Evolutionary conservation across 2,113 vertebrate species (phyloP).

Genomic region (Poecilia latipinna): DNA sequence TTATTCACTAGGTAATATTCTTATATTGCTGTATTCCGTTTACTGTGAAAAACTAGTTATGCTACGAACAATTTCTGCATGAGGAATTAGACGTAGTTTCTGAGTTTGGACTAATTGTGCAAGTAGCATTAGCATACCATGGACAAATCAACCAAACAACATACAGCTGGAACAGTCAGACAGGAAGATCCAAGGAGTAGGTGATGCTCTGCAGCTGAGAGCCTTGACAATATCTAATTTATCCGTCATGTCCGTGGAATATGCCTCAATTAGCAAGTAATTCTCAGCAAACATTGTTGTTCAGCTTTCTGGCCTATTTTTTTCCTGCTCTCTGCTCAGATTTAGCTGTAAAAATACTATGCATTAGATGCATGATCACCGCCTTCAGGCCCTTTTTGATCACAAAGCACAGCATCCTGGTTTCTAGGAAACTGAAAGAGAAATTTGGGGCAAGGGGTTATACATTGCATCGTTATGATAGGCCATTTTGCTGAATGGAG

Average conservation of each 20-base stretch:
- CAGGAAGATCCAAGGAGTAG: conserved; percentile 42
- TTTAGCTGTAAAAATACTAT: conserved; percentile 53
- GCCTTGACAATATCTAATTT: conserved; percentile 76
- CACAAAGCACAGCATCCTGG: conserved; percentile 51
- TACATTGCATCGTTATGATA: conserved; percentile 61
- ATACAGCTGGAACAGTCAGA: conserved; percentile 45
- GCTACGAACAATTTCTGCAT: neutral
- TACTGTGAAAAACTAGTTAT: neutral
- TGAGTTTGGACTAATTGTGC: too few species aligned
- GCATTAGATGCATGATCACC: conserved; percentile 58
- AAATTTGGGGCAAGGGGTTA: conserved; percentile 65
- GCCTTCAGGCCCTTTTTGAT: conserved; percentile 63
- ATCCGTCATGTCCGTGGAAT: conserved; percentile 71
- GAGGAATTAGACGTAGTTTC: neutral
- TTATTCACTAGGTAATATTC: neutral
- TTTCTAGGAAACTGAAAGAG: conserved; percentile 36
- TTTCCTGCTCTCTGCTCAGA: conserved; percentile 43
- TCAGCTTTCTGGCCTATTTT: conserved; percentile 54
- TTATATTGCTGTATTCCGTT: neutral
- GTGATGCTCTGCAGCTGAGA: conserved; percentile 61
- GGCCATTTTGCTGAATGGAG: conserved; percentile 65
- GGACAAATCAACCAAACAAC: conserved; percentile 14
- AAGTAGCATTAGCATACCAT: neutral
- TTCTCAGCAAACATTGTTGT: conserved; percentile 74
- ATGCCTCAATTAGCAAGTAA: conserved; percentile 78